Base-by-base conservation (phyloP, 2,888 invertebrate genomes). In the Aleiodes testaceus region DNA sequence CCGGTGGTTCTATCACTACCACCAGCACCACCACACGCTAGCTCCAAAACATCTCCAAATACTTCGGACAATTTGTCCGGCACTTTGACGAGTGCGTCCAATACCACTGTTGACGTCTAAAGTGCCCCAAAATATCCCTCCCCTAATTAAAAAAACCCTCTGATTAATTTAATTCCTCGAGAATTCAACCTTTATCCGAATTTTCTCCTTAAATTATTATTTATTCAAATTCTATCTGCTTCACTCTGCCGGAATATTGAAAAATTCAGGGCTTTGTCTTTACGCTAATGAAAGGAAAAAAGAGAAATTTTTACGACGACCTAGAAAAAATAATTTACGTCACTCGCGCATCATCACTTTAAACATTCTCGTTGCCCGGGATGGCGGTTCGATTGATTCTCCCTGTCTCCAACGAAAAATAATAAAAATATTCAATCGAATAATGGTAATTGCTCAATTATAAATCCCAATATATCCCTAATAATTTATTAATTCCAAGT, bases 11-110 rank as follows among this genome's bases (percentile, higher is more conserved):
- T 69, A 22, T 71, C 70, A 68, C 78, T 74, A 64, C 76, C 67
- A 44, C 75, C 75, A 42, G 77, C 78, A 44, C 82, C 80, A 59
- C 85, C 81, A 79, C 84, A 84, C 80, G 85, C 85, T 81, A 86
- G 75, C 79, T 85, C 87, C 83, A 86, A 78, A 70, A 86, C 85
- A 83, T 87, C 85, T 70, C 84, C 85, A 67, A 87, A 78, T 12
- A 87, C 84, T 75, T 85, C 86, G 75, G 86, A 86, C 80, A 87
- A 78, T 78, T 86, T 86, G 78, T 86, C 85, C 80, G 86, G 83
- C 82, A 85, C 85, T 82, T 85, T 86, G 84, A 84, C 82, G 84
- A 82, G 78, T 76, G 82, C 78, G 79, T 83, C 81, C 82, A 86
- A 81, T 72, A 81, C 81, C 75, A 77, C 80, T 75, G 78, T 52